phyloP scores from a whole-genome alignment of 23 tunicate genomes.

The Trididemnum nubilum region DNA sequence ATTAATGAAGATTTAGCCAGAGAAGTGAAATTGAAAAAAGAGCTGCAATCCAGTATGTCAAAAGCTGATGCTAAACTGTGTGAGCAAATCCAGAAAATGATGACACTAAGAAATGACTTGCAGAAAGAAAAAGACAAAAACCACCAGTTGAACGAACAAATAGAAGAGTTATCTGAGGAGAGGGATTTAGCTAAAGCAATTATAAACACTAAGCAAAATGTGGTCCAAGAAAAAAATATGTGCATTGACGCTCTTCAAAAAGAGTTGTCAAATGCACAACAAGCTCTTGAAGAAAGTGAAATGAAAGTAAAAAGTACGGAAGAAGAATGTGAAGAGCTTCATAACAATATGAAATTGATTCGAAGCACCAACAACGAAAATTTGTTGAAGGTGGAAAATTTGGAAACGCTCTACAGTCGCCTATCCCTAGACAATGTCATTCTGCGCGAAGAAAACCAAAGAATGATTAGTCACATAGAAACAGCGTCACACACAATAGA shows the following conservation, averaged over 20 bases:
- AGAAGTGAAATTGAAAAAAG: not conserved
- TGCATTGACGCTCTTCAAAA: not conserved
- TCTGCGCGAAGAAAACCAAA: slow-evolving; percentile 21
- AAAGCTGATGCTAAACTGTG: not conserved
- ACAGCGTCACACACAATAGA: slow-evolving; percentile 15
- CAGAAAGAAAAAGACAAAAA: not conserved
- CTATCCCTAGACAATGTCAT: slow-evolving; percentile 6
- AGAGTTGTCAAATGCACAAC: not conserved
- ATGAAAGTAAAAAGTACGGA: not conserved
- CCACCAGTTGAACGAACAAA: not conserved
- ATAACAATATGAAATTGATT: not conserved
- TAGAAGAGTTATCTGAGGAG: not conserved
- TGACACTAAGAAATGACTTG: not conserved
- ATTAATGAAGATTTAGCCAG: not conserved
- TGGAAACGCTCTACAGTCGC: slow-evolving; percentile 19
- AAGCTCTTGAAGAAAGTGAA: not conserved
- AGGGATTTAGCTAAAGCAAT: not conserved
- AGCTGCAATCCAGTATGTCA: not conserved
- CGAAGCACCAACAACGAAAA: not conserved
- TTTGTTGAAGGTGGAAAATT: not conserved
- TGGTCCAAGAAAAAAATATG: not conserved
- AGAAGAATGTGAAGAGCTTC: slow-evolving; percentile 14
- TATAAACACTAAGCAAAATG: not conserved
- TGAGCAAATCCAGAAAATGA: not conserved
- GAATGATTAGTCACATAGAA: not conserved